These are phyloP conservation scores for Drosophila acutilabella DNA, from an alignment of 2,888 invertebrate genomes.

Conservation along the genomic window DNA sequence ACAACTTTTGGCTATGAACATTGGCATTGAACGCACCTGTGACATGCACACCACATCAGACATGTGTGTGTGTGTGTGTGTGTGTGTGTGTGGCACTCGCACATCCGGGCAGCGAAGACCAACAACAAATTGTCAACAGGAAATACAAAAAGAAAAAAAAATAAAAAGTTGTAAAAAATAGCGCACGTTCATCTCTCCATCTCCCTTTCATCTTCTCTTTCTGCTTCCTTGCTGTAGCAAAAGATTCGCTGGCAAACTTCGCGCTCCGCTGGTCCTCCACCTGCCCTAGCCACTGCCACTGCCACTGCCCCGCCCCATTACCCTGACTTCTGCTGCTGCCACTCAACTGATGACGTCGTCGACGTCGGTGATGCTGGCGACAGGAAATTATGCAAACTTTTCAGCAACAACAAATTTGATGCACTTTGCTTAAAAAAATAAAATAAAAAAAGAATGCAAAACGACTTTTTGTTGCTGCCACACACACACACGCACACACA, in stretches of 20 bases:
- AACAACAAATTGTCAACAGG: slow-evolving; percentile 71
- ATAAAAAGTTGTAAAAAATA: slow-evolving; percentile 47
- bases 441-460: slow-evolving; percentile 36
- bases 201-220: not conserved
- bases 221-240: slow-evolving; percentile 6
- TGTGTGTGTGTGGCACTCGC: slow-evolving; percentile 44
- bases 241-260: slow-evolving; percentile 51
- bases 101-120: slow-evolving; percentile 71
- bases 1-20: slow-evolving; percentile 29
- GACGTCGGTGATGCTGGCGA: slow-evolving; percentile 72
- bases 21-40: slow-evolving; percentile 72
- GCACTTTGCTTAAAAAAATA: slow-evolving; percentile 51
- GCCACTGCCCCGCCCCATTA: not conserved
- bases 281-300: not conserved
- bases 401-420: slow-evolving; percentile 61
- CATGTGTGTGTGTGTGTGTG: slow-evolving; percentile 39
- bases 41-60: slow-evolving; percentile 58
- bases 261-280: slow-evolving; percentile 14
- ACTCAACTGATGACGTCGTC: slow-evolving; percentile 50
- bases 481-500: too few relatives aligned
- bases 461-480: slow-evolving; percentile 31
- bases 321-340: slow-evolving; percentile 20
- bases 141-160: slow-evolving; percentile 57
- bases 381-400: slow-evolving; percentile 85
- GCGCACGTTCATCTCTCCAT: slow-evolving; percentile 25